These are phyloP conservation scores for Temnothorax longispinosus DNA, from an alignment of 1,140 invertebrate species.

Conservation along the genomic window DNA sequence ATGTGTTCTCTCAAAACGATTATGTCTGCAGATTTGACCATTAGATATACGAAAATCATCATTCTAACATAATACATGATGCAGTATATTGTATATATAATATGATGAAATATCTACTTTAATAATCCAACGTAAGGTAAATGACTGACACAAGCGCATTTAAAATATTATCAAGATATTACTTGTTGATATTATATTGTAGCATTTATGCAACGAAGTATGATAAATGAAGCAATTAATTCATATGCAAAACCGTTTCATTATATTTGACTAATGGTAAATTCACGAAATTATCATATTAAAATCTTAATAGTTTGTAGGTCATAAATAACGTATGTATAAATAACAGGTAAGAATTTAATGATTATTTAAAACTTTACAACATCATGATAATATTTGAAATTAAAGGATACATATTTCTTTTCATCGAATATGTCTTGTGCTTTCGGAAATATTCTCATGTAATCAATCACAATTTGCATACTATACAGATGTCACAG, in stretches of 20 bases:
- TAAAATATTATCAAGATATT: too few species aligned
- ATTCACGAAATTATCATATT: constrained; percentile 1
- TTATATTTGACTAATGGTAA: neutral
- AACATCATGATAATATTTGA: neutral
- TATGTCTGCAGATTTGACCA: neutral
- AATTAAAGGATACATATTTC: neutral
- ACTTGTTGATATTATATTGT: neutral
- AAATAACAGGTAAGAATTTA: neutral
- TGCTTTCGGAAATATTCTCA: neutral
- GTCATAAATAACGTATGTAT: neutral
- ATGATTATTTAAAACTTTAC: neutral
- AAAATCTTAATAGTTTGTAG: neutral
- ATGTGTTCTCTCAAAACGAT: constrained; percentile 69
- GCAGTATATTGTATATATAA: too few species aligned
- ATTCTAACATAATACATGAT: neutral
- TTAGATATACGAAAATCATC: neutral
- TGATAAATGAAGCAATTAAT: constrained; percentile 12
- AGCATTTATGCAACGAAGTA: neutral
- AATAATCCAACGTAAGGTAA: neutral
- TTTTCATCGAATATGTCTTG: neutral
- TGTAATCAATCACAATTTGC: constrained; percentile 44
- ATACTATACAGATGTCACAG: neutral
- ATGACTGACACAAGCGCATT: too few species aligned
- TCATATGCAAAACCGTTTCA: neutral
- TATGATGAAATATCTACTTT: neutral